Evolutionary conservation across 2,797 vertebrate genomes (phyloP).

Genomic region (Coccyzus lansbergi): DNA sequence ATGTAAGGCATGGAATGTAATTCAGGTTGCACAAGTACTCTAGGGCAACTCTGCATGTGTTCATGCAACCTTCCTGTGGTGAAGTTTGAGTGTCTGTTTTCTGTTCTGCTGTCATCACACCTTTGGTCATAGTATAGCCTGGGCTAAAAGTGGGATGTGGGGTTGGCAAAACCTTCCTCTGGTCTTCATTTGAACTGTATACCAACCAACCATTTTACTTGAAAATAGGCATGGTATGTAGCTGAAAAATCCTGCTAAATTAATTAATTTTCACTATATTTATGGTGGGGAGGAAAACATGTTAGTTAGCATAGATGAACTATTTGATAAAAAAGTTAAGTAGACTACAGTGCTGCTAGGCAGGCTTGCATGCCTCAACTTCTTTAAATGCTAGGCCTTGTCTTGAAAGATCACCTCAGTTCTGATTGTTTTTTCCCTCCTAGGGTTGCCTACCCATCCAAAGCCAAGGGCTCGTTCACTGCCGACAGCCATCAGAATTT

Average conservation of each 20-base stretch:
- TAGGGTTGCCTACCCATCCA: conserved; percentile 93
- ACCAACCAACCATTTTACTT: neutral
- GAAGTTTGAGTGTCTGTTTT: neutral
- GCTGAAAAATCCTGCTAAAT: neutral
- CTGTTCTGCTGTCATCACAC: neutral
- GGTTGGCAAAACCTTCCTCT: neutral
- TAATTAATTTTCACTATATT: neutral
- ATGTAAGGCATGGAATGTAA: neutral
- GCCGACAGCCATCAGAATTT: conserved; percentile 99
- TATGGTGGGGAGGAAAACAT: neutral
- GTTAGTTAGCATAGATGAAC: no score
- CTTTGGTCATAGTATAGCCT: neutral
- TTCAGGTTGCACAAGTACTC: neutral
- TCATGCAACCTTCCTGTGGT: neutral
- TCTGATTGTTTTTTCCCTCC: neutral
- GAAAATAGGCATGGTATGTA: neutral
- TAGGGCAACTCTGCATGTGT: neutral
- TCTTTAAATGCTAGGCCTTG: neutral
- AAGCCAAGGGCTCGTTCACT: conserved; percentile 89
- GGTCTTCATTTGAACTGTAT: neutral
- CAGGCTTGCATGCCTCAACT: neutral
- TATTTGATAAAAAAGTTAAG: no score
- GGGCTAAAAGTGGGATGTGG: neutral
- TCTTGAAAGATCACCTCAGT: neutral
- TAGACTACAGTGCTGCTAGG: neutral